Base-by-base conservation (phyloP, 2,113 vertebrate species). In the Acinonyx jubatus region DNA sequence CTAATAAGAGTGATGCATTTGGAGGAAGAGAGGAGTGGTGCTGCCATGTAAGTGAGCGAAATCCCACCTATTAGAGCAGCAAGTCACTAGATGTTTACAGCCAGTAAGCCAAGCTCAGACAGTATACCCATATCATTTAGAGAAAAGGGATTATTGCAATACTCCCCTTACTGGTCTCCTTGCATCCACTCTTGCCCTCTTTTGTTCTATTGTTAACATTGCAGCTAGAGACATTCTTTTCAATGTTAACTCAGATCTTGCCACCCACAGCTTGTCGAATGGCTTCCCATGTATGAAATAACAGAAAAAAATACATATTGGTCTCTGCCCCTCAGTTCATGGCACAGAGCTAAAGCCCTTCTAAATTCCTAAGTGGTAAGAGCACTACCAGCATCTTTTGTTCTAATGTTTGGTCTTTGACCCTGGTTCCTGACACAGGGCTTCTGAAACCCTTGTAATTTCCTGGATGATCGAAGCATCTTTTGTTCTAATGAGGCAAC, bases 151-250 rank as follows among this genome's bases (percentile, higher is more conserved):
- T 92, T 69, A 89, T 69, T 91, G 48, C 33, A 94, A 87, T 50
- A 94, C 38, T 76, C 83, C 7, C 3, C 33, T 71, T 68, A 81
- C 61, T 66, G 38, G 48, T 94, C 63, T 96, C 61, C 76, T 55
- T 83, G 21, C 69, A 76, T 93, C 16, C 27, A 68, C 41, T 38
- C 23, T 76, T 88, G 68, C 25, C 66, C 29, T 29, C n/a, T 91
- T 96, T 87, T 6, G 21, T 78, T 96, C 81, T 94, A 65, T 78
- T 66, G n/a, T 92, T 88, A 97, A 94, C 84, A 93, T 41, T 80
- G 63, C 5, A 93, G 50, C 69, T 83, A 61, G 18, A 93, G 68
- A 96, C 41, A 94, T 41, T 79, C 14, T 90, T 91, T 84, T 69
- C 74, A 94, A 93, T 31, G 50, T 57, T 94, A 89, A 90, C 33